These are phyloP conservation scores for Pseudococcus longispinus DNA, from an alignment of 2,888 invertebrate species.

Conservation along the genomic window DNA sequence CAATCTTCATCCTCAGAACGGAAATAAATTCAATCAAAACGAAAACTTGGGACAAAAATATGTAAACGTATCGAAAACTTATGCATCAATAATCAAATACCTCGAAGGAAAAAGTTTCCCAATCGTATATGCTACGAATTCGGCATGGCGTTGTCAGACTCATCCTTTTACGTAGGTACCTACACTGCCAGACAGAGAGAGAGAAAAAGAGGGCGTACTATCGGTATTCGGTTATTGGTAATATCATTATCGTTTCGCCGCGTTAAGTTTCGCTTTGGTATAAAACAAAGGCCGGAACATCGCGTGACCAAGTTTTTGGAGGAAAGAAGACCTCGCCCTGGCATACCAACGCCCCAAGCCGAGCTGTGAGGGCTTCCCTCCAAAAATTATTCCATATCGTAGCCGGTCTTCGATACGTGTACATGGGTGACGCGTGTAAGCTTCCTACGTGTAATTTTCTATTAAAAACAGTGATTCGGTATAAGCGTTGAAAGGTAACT, in stretches of 20 bases:
- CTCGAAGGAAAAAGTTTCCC: too few species aligned
- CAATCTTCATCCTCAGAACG: too few species aligned
- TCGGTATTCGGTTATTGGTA: conserved; percentile 43
- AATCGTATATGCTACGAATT: too few species aligned
- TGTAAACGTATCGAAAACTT: too few species aligned
- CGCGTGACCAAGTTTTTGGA: conserved; percentile 50
- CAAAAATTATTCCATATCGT: conserved; percentile 34
- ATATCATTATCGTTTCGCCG: conserved; percentile 3
- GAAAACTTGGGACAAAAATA: too few species aligned
- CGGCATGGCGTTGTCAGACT: too few species aligned
- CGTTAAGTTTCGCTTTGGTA: background rate
- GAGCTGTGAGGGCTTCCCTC: conserved; percentile 17
- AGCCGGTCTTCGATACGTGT: conserved; percentile 31
- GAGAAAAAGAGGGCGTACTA: conserved; percentile 2
- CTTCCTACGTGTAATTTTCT: background rate
- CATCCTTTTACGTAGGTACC: background rate
- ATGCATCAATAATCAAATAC: too few species aligned
- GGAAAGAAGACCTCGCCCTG: conserved; percentile 47
- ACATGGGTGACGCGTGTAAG: background rate
- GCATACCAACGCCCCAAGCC: conserved; percentile 44
- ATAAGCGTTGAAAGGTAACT: background rate
- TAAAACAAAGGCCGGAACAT: conserved; percentile 44
- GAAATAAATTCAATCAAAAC: too few species aligned
- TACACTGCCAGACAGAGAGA: too few species aligned
- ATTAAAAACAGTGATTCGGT: conserved; percentile 25